These are phyloP conservation scores for Pterophyllum scalare DNA, from an alignment of 2,113 vertebrate species.

Conservation along the genomic window DNA sequence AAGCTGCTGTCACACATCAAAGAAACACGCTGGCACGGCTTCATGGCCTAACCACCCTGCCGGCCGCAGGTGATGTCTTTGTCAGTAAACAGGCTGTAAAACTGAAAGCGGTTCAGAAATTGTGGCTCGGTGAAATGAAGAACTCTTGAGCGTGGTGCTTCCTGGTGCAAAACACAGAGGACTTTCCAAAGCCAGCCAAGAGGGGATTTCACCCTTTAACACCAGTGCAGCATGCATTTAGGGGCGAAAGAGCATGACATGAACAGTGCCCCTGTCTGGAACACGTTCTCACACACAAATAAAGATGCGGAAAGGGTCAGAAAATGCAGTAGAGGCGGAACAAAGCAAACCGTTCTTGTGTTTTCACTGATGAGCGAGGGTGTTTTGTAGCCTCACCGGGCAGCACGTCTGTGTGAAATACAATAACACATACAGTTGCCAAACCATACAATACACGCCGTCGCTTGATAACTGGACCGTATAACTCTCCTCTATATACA, in stretches of 20 bases:
- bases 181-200: neutral
- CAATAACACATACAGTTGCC: constrained; percentile 17
- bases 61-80: neutral
- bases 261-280: neutral
- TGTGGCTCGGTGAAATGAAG: no score
- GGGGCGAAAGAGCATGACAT: constrained; percentile 5
- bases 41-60: fast-evolving
- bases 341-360: constrained; percentile 1
- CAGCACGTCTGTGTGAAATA: neutral
- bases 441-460: neutral
- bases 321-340: constrained; percentile 20
- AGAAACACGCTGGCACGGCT: neutral
- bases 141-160: neutral
- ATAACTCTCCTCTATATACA: neutral
- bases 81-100: neutral
- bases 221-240: neutral
- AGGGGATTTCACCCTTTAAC: neutral
- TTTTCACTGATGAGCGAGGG: constrained; percentile 2
- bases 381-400: constrained; percentile 41
- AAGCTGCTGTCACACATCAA: neutral
- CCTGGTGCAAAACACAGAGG: neutral
- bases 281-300: constrained; percentile 25
- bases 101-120: neutral
- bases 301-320: constrained; percentile 22
- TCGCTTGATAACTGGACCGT: neutral